A percentile compares a stretch with the other conserved stretches of the same genome.
phyloP scores from a whole-genome alignment of 2,797 vertebrate genomes.

The Lepilemur ruficaudatus region DNA sequence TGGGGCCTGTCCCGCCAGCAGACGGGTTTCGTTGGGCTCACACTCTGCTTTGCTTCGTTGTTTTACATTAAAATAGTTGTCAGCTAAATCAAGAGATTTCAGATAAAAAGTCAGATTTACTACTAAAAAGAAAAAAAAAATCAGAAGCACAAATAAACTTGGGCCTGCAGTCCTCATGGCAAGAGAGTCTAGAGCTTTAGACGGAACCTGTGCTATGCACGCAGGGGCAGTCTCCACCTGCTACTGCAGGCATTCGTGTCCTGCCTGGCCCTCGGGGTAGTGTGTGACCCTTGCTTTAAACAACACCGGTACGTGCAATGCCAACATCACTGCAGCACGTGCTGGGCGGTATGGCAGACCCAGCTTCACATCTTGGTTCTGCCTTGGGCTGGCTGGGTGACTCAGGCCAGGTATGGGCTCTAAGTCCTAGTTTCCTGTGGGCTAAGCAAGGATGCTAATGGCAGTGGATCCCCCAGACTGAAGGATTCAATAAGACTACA shows the following conservation, averaged over 20 bases:
- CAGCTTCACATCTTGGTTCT: not conserved
- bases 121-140: not conserved
- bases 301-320: not conserved
- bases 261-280: not conserved
- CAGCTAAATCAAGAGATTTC: constrained; percentile 42
- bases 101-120: constrained; percentile 16
- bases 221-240: accelerated
- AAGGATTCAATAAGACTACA: not conserved
- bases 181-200: not conserved
- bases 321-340: not conserved
- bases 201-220: accelerated
- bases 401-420: not conserved
- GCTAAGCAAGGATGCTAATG: not conserved
- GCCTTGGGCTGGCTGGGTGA: not conserved
- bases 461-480: not conserved
- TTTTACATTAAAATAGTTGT: constrained; percentile 19
- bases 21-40: not conserved
- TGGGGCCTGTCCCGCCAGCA: not conserved
- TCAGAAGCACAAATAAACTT: not conserved
- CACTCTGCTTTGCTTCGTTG: not conserved
- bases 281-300: not conserved
- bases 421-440: not conserved
- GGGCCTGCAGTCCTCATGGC: not conserved
- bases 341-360: too few relatives aligned
- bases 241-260: accelerated